Percentiles rank a stretch among this genome's conserved stretches.
These are phyloP conservation scores for Euura lappo DNA, from an alignment of 1,140 invertebrate genomes.

Conservation along the genomic window DNA sequence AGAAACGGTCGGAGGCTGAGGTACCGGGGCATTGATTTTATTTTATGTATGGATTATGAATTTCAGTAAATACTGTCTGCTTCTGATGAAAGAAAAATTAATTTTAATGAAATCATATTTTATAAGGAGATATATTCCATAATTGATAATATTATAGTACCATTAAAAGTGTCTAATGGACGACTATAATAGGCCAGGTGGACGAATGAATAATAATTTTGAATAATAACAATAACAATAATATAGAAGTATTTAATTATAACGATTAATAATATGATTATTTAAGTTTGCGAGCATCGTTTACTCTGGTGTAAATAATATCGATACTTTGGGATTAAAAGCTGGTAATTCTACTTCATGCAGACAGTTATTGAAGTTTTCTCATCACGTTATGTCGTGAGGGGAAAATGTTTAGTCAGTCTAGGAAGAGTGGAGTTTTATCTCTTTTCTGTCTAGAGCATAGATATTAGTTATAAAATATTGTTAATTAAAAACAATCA, in stretches of 20 bases:
- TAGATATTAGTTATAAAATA: constrained; percentile 28
- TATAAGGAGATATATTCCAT: constrained; percentile 36
- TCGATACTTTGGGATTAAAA: constrained; percentile 16
- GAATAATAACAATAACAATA: constrained; percentile 10
- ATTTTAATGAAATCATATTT: constrained; percentile 38
- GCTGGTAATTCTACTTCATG: constrained; percentile 2
- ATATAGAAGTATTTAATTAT: constrained; percentile 27
- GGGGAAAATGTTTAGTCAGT: neutral
- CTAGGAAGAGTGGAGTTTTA: constrained; percentile 7
- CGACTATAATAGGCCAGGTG: constrained; percentile 23
- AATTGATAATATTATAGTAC: constrained; percentile 31
- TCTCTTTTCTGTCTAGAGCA: constrained; percentile 19
- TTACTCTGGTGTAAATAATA: constrained; percentile 20
- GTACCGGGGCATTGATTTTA: neutral
- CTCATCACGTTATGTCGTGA: neutral
- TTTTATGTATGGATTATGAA: neutral
- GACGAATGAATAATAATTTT: constrained; percentile 32
- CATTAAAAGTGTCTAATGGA: constrained; percentile 16
- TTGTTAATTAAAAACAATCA: constrained; percentile 29
- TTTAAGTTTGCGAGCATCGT: constrained; percentile 22
- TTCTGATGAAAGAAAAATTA: constrained; percentile 32
- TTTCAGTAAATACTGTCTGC: constrained; percentile 29
- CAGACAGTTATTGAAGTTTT: neutral
- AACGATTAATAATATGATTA: constrained; percentile 22
- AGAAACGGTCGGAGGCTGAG: neutral